These are phyloP conservation scores for Macrotus californicus DNA, from an alignment of 2,113 vertebrate species.

Conservation along the genomic window DNA sequence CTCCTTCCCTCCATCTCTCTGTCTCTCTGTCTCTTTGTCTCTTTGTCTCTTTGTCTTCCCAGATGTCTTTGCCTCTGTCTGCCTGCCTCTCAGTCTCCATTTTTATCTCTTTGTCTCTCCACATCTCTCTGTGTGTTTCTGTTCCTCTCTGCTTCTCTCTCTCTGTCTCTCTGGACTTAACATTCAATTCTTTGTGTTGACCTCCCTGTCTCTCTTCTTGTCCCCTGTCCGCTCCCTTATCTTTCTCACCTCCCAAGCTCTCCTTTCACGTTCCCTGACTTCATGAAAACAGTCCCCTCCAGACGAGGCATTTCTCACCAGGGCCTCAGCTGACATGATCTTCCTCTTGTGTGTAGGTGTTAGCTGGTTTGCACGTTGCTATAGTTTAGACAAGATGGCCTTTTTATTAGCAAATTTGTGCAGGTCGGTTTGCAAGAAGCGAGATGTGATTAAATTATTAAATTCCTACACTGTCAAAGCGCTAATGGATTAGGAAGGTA, in stretches of 20 bases:
- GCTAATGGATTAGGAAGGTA: constrained; percentile 52
- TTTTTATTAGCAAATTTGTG: constrained; percentile 28
- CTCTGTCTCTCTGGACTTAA: neutral
- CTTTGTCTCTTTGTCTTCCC: neutral
- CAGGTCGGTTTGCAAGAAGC: constrained; percentile 49
- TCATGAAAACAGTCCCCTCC: neutral
- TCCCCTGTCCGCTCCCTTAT: neutral
- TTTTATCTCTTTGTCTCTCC: neutral
- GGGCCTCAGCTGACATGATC: neutral
- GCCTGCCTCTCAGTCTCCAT: neutral
- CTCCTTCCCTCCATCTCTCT: neutral
- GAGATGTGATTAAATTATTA: constrained; percentile 35
- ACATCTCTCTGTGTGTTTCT: neutral
- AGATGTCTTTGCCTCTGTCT: neutral
- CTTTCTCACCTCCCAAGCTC: neutral
- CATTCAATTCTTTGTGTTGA: neutral
- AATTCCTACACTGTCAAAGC: neutral
- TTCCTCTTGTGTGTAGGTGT: neutral
- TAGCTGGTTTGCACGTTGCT: fast-evolving
- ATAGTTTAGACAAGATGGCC: neutral
- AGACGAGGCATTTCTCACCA: neutral
- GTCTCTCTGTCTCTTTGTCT: neutral
- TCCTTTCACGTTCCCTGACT: neutral
- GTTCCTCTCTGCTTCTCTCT: neutral
- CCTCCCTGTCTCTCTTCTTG: neutral